phyloP scores from a whole-genome alignment of 2,888 invertebrate genomes.

The Merodon equestris region DNA sequence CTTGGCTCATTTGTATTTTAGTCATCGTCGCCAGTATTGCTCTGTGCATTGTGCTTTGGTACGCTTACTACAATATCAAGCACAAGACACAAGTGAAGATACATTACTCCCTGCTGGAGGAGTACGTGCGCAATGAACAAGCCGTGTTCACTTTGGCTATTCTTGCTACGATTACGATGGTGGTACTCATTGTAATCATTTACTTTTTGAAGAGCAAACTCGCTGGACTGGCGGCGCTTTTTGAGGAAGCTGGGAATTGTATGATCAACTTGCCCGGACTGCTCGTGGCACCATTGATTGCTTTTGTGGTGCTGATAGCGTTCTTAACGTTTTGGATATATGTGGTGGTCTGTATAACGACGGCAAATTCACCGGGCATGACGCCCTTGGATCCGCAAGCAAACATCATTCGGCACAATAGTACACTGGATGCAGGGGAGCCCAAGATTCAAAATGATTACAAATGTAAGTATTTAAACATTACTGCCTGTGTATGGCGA shows the following conservation, averaged over 20 bases:
- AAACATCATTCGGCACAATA: conserved; percentile 66
- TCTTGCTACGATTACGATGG: conserved; percentile 91
- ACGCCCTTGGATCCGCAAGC: conserved; percentile 77
- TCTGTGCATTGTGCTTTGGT: conserved; percentile 91
- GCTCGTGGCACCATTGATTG: conserved; percentile 90
- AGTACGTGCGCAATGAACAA: conserved; percentile 90
- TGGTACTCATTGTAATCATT: conserved; percentile 87
- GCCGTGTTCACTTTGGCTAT: conserved; percentile 92
- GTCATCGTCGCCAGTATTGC: conserved; percentile 88
- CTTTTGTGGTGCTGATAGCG: conserved; percentile 87
- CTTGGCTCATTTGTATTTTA: conserved; percentile 92
- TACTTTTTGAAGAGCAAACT: conserved; percentile 89
- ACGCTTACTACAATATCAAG: conserved; percentile 89
- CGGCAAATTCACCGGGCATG: conserved; percentile 86
- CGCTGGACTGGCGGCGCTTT: conserved; percentile 89
- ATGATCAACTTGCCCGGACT: conserved; percentile 90
- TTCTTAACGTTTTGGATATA: conserved; percentile 93
- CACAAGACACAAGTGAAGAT: conserved; percentile 74
- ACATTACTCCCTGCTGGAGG: conserved; percentile 82
- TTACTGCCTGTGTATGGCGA: too few relatives aligned
- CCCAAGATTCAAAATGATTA: conserved; percentile 71
- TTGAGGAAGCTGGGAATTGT: conserved; percentile 94
- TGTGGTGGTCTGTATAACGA: conserved; percentile 89
- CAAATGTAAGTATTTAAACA: conserved; percentile 75
- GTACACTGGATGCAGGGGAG: conserved; percentile 69